phyloP scores from a whole-genome alignment of 2,113 vertebrate species.

The Orientallactaga bullata region DNA sequence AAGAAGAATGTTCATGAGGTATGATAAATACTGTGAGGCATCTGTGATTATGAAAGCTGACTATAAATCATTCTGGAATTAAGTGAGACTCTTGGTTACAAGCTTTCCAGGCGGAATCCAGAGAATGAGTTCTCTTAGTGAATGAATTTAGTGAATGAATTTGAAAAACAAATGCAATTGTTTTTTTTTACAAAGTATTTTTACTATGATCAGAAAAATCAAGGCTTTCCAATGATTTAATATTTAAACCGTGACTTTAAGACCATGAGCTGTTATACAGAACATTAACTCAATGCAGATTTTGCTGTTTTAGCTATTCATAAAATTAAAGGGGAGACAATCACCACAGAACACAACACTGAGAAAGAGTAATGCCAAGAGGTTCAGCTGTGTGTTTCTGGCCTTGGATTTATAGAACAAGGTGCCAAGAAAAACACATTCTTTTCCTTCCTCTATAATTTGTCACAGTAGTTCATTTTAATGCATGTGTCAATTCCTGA shows the following conservation, averaged over 20 bases:
- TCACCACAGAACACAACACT: slow-evolving; percentile 13
- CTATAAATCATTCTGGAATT: slow-evolving; percentile 54
- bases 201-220: slow-evolving; percentile 43
- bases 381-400: not conserved
- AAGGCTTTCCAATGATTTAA: slow-evolving; percentile 43
- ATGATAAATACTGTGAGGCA: slow-evolving; percentile 35
- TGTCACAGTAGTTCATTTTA: not conserved
- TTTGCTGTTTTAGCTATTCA: slow-evolving; percentile 5
- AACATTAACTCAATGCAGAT: slow-evolving; percentile 18
- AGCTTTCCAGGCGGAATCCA: slow-evolving; percentile 41
- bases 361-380: not conserved
- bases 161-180: slow-evolving; percentile 46
- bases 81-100: slow-evolving; percentile 60
- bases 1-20: slow-evolving; percentile 19
- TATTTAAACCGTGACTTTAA: slow-evolving; percentile 38
- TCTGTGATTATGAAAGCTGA: slow-evolving; percentile 67
- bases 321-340: slow-evolving; percentile 14
- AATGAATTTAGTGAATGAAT: too few relatives aligned
- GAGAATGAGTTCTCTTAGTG: not conserved
- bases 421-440: not conserved
- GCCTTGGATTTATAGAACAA: not conserved
- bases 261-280: not conserved
- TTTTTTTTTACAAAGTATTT: slow-evolving; percentile 46
- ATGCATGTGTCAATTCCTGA: not conserved
- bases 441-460: not conserved